Evolutionary conservation across 2,888 invertebrate species (phyloP), one percentile per base, ranked within the genome.

Genomic region (Chalcosyrphus nemorum): DNA sequence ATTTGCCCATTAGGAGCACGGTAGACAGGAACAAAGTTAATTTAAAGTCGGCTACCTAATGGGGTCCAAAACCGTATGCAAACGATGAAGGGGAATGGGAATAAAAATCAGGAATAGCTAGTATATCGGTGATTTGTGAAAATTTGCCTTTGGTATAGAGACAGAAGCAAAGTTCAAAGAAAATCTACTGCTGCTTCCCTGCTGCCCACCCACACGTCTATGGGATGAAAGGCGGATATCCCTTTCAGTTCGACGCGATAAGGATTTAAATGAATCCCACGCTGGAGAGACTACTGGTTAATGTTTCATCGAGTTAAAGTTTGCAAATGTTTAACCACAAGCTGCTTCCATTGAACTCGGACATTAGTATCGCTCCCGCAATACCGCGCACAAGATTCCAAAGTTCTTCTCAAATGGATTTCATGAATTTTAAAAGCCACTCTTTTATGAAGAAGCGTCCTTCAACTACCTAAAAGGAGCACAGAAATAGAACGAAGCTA

Each of bases 1-100:
- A 77, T 77, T 82, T 77, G 71, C 82, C 77, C 82, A 72, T 81
- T 81, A n/a, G 66, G 38, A 61, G 29, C 54, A 61, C n/a, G 24
- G 61, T 19, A 45, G 54, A 27, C 41, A 68, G 59, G 77, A 72
- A 54, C 61, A 68, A 77, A 82, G 77, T 82, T 82, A 82, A 77
- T 82, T 82, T 77, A 77, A 81, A 66, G 59, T 72, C 77, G 35
- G 66, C 21, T 77, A 66, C 77, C 77, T 82, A 82, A 82, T 77
- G 71, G 77, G 41, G 66, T 66, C 66, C 61, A 45, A 4, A 65
- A 59, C 7, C 43, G 19, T 57, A 21, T 32, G 72, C 52, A 71
- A 15, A 63, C 29, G n/a, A n/a, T n/a, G n/a, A n/a, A 70, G 45
- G 68, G 59, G 45, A 57, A 38, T 43, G 27, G 32, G n/a, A n/a